phyloP scores from a whole-genome alignment of 2,113 vertebrate genomes.

The Chlamydotis undulata region DNA sequence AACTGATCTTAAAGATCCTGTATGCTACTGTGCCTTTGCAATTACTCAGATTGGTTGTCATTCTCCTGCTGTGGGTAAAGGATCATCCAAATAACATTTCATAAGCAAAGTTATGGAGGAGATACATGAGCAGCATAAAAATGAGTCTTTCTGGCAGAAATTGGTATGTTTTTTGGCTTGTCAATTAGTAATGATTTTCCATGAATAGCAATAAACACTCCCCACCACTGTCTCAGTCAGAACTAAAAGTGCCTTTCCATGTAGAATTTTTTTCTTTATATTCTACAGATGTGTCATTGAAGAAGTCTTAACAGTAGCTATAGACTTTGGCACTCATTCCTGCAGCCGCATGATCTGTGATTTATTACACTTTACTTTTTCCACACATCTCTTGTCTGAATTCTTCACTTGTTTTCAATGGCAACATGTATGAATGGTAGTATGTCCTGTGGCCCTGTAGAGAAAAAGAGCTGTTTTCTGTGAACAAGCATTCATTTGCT shows the following conservation, averaged over 20 bases:
- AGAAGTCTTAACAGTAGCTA: constrained; percentile 38
- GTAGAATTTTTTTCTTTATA: constrained; percentile 26
- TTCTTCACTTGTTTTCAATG: constrained; percentile 1
- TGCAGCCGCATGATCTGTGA: background rate
- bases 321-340: constrained; percentile 18
- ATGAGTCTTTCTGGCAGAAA: constrained; percentile 32
- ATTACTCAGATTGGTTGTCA: background rate
- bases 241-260: constrained; percentile 43
- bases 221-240: background rate
- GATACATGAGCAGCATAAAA: background rate
- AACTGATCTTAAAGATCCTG: background rate
- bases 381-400: constrained; percentile 16
- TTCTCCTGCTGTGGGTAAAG: background rate
- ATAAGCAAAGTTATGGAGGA: constrained; percentile 25
- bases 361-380: constrained; percentile 39
- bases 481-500: background rate
- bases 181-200: constrained; percentile 52
- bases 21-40: background rate
- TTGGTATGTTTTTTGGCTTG: constrained; percentile 42
- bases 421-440: background rate
- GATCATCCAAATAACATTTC: constrained; percentile 31
- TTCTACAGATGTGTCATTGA: constrained; percentile 53
- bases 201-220: constrained; percentile 49
- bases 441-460: background rate
- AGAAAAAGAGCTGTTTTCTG: background rate